phyloP scores from a whole-genome alignment of 2,888 invertebrate species.

The Athalia circularis region DNA sequence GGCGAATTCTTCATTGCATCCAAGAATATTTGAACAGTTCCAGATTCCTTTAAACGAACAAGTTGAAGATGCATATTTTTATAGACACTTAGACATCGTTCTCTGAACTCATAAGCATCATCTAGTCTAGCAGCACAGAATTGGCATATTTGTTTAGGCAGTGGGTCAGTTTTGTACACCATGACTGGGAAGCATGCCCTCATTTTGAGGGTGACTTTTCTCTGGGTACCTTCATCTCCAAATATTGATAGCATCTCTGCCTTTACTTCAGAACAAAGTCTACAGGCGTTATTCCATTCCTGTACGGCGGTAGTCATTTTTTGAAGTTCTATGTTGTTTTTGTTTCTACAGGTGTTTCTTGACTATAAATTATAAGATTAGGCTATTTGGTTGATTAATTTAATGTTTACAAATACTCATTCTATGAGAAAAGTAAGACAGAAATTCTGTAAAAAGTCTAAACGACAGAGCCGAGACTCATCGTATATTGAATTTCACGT shows the following conservation, averaged over 20 bases:
- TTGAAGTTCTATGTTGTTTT: not conserved
- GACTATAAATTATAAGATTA: not conserved
- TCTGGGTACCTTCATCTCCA: conserved; percentile 64
- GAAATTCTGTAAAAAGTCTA: not conserved
- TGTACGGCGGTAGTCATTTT: conserved; percentile 26
- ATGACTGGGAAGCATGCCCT: conserved; percentile 66
- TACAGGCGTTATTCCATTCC: conserved; percentile 63
- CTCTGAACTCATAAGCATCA: conserved; percentile 66
- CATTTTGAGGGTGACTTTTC: conserved; percentile 65
- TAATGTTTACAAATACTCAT: not conserved
- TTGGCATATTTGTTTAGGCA: conserved; percentile 69
- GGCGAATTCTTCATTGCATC: conserved; percentile 67
- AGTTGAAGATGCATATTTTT: conserved; percentile 64
- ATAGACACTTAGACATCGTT: conserved; percentile 64
- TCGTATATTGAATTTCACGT: not conserved
- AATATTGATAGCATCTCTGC: conserved; percentile 67
- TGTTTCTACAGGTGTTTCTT: conserved; percentile 5
- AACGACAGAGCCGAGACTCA: not conserved
- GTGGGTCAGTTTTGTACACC: conserved; percentile 67
- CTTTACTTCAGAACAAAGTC: conserved; percentile 64
- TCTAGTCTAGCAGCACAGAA: conserved; percentile 67
- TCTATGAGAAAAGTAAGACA: not conserved
- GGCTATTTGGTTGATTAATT: not conserved
- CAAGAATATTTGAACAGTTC: conserved; percentile 64
- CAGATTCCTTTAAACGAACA: conserved; percentile 54